Base-by-base conservation (phyloP, 2,797 vertebrate species). In the Pyrocephalus nanus region DNA sequence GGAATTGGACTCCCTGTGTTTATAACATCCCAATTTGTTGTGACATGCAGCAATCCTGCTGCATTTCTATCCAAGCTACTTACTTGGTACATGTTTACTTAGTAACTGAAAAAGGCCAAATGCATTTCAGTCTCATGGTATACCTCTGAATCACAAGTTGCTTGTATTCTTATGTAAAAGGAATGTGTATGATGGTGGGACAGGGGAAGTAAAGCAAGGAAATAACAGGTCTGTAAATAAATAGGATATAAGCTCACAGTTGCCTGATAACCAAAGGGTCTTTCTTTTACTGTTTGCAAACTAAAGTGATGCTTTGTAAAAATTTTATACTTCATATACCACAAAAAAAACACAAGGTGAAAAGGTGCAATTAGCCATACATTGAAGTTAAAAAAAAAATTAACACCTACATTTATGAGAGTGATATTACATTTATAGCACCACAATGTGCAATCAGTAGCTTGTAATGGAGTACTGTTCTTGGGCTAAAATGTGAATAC, bases 261-360 rank as follows among this genome's bases (percentile, higher is more conserved):
- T 55, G 30, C 13, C 19, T 72, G 21, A 61, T 42, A 71, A 61
- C 15, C 11, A 30, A 73, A 21, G 6, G 4, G 4, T 73, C 14
- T 45, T 54, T 71, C 27, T 66, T 75, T 55, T 21, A 45, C 30
- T 54, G 21, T 26, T 66, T 3, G 5, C 4, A 27, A 71, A n/a
- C 9, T 53, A 23, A 57, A 43, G 3, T 7, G 8, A n/a, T 26
- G 7, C 3, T 73, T 84, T 60, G 4, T 26, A 66, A 36, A 4
- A 66, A 32, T 67, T 90, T 85, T 54, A 29, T 64, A 13, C 1
- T 60, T 11, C 20, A 29, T 55, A 8, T 55, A 11, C 3, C 14
- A 8, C 5, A 26, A 32, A 42, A 45, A 62, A 65, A 43, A 1
- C 19, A 11, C 2, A 48, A 7, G 3, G 5, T 3, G 1, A 70